Conservation (phyloP, 1,140 invertebrate genomes). For the Coelopa frigida region DNA sequence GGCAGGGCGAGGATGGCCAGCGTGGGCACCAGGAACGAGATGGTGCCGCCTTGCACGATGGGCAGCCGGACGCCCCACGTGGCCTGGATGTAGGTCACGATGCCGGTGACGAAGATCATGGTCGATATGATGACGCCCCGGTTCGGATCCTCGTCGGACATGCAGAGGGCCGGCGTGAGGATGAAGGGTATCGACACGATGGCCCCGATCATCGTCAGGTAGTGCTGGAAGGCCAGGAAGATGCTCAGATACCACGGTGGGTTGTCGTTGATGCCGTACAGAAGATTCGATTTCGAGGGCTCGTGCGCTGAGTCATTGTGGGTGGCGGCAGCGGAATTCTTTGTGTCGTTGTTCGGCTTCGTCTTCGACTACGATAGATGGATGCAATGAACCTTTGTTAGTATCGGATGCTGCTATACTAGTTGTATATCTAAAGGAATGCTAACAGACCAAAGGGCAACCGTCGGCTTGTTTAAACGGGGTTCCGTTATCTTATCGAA, state of each 20-base stretch:
- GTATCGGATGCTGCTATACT: too few species aligned
- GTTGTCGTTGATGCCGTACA: constrained; percentile 71
- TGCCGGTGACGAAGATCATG: constrained; percentile 80
- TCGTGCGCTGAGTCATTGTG: too few species aligned
- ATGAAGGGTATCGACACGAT: constrained; percentile 81
- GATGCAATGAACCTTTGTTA: too few species aligned
- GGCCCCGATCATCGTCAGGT: constrained; percentile 80
- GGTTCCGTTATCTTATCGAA: too few species aligned
- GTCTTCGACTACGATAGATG: too few species aligned
- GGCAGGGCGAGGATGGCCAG: constrained; percentile 74
- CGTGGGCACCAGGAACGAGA: constrained; percentile 77
- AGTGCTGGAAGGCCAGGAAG: constrained; percentile 79
- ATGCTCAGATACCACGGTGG: constrained; percentile 79
- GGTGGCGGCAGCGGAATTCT: too few species aligned
- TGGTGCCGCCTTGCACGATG: constrained; percentile 71
- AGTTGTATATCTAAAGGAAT: too few species aligned
- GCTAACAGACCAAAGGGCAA: too few species aligned
- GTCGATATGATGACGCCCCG: constrained; percentile 76
- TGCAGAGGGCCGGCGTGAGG: constrained; percentile 71
- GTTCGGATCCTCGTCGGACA: constrained; percentile 70
- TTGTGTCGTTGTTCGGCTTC: too few species aligned
- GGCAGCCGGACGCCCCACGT: constrained; percentile 66
- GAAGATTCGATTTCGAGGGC: constrained; percentile 23
- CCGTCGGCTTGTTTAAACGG: too few species aligned
- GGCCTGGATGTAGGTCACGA: constrained; percentile 73